These are phyloP conservation scores for Danaus plexippus DNA, from an alignment of 1,140 invertebrate genomes.

Conservation along the genomic window DNA sequence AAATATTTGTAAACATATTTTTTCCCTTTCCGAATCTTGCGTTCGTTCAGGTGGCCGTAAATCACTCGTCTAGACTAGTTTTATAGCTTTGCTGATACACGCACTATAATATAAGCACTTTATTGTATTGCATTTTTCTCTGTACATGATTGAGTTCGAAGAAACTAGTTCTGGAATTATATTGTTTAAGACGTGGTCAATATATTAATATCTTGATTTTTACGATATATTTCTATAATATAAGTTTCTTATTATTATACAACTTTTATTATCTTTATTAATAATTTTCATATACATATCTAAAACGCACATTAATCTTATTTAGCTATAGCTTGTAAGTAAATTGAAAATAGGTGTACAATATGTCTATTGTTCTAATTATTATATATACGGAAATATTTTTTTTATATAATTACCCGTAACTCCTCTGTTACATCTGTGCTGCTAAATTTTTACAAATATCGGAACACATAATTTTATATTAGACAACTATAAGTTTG, in stretches of 20 bases:
- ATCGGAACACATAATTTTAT: too few species aligned
- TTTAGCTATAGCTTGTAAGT: too few species aligned
- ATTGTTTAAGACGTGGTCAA: slow-evolving; percentile 27
- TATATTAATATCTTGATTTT: slow-evolving; percentile 10
- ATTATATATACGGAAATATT: not conserved
- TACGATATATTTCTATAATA: too few species aligned
- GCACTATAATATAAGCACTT: slow-evolving; percentile 49
- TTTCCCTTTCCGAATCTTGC: slow-evolving; percentile 24
- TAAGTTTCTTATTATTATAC: too few species aligned
- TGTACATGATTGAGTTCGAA: slow-evolving; percentile 28
- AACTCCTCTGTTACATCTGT: not conserved
- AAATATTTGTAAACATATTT: slow-evolving; percentile 26
- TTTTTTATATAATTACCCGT: not conserved
- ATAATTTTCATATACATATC: too few species aligned
- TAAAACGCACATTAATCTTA: too few species aligned
- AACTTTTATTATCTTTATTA: too few species aligned
- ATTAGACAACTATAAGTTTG: too few species aligned
- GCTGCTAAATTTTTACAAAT: too few species aligned
- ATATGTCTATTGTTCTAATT: slow-evolving; percentile 7
- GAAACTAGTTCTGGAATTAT: slow-evolving; percentile 30
- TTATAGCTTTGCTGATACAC: slow-evolving; percentile 52
- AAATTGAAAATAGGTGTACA: too few species aligned
- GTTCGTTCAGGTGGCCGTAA: slow-evolving; percentile 51
- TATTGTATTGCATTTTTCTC: slow-evolving; percentile 45
- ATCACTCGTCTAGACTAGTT: slow-evolving; percentile 62